Evolutionary conservation across 2,113 vertebrate genomes (phyloP).

Genomic region (Tenrec ecaudatus): DNA sequence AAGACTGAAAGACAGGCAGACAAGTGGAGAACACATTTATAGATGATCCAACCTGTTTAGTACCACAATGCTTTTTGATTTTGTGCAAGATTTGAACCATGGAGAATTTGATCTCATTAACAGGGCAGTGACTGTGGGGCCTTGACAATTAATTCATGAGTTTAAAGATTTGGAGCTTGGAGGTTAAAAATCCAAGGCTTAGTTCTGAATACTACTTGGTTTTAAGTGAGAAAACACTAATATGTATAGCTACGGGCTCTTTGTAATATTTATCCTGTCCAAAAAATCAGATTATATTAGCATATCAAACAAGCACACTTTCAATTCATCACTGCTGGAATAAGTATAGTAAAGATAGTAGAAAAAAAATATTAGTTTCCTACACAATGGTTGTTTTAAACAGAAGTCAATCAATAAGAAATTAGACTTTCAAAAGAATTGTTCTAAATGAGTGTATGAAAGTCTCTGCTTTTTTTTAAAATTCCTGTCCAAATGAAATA

Average conservation of each 20-base stretch:
- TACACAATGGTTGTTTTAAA: background rate
- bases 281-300: constrained; percentile 52
- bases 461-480: background rate
- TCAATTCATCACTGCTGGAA: background rate
- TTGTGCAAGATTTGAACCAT: constrained; percentile 62
- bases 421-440: background rate
- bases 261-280: constrained; percentile 45
- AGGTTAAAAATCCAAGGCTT: constrained; percentile 64
- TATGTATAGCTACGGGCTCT: background rate
- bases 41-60: constrained; percentile 13
- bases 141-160: constrained; percentile 60
- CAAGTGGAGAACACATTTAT: constrained; percentile 55
- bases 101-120: constrained; percentile 74
- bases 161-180: constrained; percentile 63
- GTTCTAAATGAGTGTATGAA: constrained; percentile 22
- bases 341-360: background rate
- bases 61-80: constrained; percentile 51
- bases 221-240: constrained; percentile 46
- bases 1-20: constrained; percentile 57
- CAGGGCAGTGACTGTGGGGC: background rate
- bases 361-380: background rate
- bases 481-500: constrained; percentile 18
- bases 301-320: constrained; percentile 39
- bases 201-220: constrained; percentile 12
- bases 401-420: background rate